Conservation (phyloP, 2,888 invertebrate species). For the Athetis lepigone region DNA sequence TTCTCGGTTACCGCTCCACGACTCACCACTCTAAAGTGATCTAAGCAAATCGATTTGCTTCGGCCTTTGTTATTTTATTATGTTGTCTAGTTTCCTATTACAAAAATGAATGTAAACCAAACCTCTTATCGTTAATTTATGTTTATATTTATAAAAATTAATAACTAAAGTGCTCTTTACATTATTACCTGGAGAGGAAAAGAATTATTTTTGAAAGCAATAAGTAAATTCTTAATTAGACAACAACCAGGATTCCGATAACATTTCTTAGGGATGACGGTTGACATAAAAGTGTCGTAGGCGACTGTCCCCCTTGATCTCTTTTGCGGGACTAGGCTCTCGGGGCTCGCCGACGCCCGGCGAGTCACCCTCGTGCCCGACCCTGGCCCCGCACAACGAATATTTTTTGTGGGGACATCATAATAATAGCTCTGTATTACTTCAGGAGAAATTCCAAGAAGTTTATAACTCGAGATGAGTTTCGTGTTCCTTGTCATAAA, state of each 20-base stretch:
- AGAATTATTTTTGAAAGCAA: constrained; percentile 8
- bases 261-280: constrained; percentile 26
- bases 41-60: constrained; percentile 44
- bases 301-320: constrained; percentile 69
- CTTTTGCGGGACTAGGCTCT: constrained; percentile 70
- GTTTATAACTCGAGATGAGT: constrained; percentile 91
- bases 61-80: constrained; percentile 24
- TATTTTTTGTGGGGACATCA: constrained; percentile 90
- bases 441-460: constrained; percentile 91
- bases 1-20: constrained; percentile 54
- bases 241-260: constrained; percentile 33
- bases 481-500: constrained; percentile 91
- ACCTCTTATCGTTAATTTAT: background rate
- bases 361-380: constrained; percentile 67
- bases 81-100: background rate
- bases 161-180: background rate
- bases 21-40: constrained; percentile 31
- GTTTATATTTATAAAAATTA: background rate
- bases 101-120: background rate
- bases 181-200: background rate
- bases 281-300: constrained; percentile 40
- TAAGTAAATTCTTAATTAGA: constrained; percentile 23
- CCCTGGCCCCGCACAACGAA: constrained; percentile 80
- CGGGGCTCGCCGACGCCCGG: constrained; percentile 53
- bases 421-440: constrained; percentile 91